Evolutionary conservation across 37 sponge, comb jelly and placozoan species (phyloP), one percentile per base, ranked within the genome.

Genomic region (Spongilla lacustris): DNA sequence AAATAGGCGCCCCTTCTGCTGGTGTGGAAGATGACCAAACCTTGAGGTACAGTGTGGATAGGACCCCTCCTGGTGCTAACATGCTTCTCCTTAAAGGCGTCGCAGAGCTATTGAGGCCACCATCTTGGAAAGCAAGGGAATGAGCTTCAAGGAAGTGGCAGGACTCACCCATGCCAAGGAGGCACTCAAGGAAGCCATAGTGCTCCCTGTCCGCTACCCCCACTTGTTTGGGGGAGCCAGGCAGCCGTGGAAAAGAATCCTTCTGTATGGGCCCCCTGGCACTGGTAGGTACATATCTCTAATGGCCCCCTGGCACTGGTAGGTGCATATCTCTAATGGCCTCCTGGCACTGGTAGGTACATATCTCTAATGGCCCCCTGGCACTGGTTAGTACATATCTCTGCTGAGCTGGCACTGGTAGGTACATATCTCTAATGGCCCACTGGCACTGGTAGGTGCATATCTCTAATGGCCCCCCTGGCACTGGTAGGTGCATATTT

Each of bases 251-350:
- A 83, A 74, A 68, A 71, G 96, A 24, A 74, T 96, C 21, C 89
- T 96, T 23, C 83, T 96, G 27, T 96, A 96, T 76, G 96, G 96
- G 35, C 96, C 96, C 37, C 96, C 96, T 48, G 96, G 96, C 37
- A 93, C 94, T 23, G 94, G 94, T 93, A 13, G 73, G 67, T 3
- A 21, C 10, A 32, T 13, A 28, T 36, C n/a, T n/a, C n/a, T n/a
- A n/a, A n/a, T n/a, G n/a, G n/a, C n/a, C n/a, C n/a, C n/a, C n/a
- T n/a, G n/a, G n/a, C n/a, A n/a, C n/a, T n/a, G n/a, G n/a, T n/a
- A n/a, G n/a, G n/a, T n/a, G n/a, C n/a, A n/a, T n/a, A n/a, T n/a
- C n/a, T n/a, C n/a, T n/a, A n/a, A n/a, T n/a, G n/a, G n/a, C n/a
- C n/a, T n/a, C n/a, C n/a, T n/a, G n/a, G n/a, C n/a, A n/a, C n/a